Evolutionary conservation across 2,797 vertebrate species (phyloP).

Genomic region (Amblyopsis hoosieri): DNA sequence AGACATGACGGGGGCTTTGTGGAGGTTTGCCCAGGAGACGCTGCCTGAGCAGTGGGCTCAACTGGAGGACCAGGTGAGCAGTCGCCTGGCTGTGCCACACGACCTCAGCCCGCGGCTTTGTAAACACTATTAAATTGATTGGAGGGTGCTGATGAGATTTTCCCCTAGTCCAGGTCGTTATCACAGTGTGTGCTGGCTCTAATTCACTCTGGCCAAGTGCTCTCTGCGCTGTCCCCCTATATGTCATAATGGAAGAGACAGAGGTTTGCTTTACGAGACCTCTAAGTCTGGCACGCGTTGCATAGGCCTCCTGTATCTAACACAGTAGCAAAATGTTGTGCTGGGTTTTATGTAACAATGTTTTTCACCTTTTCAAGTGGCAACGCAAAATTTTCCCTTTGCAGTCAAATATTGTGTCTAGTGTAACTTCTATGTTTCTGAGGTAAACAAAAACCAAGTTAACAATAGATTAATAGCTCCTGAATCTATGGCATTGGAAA

Average conservation of each 20-base stretch:
- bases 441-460: constrained; percentile 75
- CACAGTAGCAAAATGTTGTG: too few species aligned
- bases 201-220: constrained; percentile 32
- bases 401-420: too few species aligned
- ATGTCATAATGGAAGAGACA: constrained; percentile 30
- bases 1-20: constrained; percentile 68
- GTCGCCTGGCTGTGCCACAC: constrained; percentile 49
- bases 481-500: constrained; percentile 74
- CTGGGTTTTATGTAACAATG: too few species aligned
- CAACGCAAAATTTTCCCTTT: too few species aligned
- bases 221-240: constrained; percentile 34
- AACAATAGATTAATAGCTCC: constrained; percentile 77
- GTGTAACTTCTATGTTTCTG: constrained; percentile 54
- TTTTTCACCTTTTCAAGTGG: too few species aligned
- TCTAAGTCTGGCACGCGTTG: too few species aligned
- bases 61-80: constrained; percentile 61
- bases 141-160: constrained; percentile 67
- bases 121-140: constrained; percentile 75
- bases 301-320: too few species aligned
- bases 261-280: background rate
- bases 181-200: constrained; percentile 50
- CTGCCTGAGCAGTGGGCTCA: constrained; percentile 67
- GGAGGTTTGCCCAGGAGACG: constrained; percentile 70
- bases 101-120: constrained; percentile 63
- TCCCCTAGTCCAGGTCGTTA: constrained; percentile 63